Conservation (phyloP, 2,888 invertebrate species). For the Cartodere bifasciata region DNA sequence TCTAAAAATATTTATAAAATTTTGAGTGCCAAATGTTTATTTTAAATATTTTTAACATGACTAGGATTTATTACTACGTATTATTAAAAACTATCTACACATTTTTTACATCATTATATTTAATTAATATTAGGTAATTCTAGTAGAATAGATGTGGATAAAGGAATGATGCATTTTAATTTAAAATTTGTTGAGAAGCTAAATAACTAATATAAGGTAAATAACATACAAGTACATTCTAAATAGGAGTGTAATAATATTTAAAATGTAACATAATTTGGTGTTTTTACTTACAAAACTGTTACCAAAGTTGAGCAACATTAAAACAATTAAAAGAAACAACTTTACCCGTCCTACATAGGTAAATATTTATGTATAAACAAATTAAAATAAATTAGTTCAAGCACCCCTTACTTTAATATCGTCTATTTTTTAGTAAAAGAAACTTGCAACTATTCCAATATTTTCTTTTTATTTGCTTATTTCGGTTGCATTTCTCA, state of each 20-base stretch:
- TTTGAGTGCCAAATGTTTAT: slow-evolving; percentile 25
- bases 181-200: no score
- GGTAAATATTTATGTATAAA: no score
- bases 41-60: slow-evolving; percentile 24
- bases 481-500: no score
- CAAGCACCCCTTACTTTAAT: no score
- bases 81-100: slow-evolving; percentile 30
- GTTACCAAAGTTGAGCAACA: slow-evolving; percentile 21
- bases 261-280: slow-evolving; percentile 8
- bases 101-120: slow-evolving; percentile 19
- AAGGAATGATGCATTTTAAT: no score
- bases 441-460: no score
- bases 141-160: not conserved
- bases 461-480: no score
- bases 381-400: no score
- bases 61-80: slow-evolving; percentile 21
- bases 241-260: not conserved
- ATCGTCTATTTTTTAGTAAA: no score
- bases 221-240: slow-evolving; percentile 7
- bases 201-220: not conserved
- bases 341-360: no score
- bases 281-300: slow-evolving; percentile 14
- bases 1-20: slow-evolving; percentile 20
- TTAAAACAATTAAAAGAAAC: slow-evolving; percentile 14
- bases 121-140: slow-evolving; percentile 1